phyloP scores from a whole-genome alignment of 37 sponge, comb jelly and placozoan genomes.

The Sycon ciliatum region DNA sequence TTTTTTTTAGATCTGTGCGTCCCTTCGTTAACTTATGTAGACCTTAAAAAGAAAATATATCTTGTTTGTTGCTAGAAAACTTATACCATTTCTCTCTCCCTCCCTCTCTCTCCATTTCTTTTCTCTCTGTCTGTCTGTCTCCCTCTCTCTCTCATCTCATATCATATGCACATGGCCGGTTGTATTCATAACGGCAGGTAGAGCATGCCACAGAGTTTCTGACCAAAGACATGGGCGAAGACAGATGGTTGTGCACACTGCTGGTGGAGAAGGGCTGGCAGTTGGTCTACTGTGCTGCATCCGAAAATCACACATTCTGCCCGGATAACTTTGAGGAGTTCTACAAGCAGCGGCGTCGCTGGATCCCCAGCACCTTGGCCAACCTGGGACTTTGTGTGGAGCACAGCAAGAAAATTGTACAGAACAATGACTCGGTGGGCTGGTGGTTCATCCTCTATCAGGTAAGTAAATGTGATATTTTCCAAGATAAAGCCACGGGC shows the following conservation, averaged over 20 bases:
- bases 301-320: slow-evolving; percentile 67
- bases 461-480: too few species aligned
- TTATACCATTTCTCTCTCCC: too few species aligned
- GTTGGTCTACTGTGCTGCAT: slow-evolving; percentile 68
- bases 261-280: slow-evolving; percentile 71
- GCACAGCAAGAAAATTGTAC: slow-evolving; percentile 29
- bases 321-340: slow-evolving; percentile 72
- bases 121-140: too few species aligned
- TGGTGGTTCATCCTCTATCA: slow-evolving; percentile 66
- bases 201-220: slow-evolving; percentile 63
- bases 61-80: too few species aligned
- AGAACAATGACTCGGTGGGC: slow-evolving; percentile 49
- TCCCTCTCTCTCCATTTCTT: too few species aligned
- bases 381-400: slow-evolving; percentile 53
- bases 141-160: too few species aligned
- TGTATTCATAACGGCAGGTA: too few species aligned
- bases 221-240: slow-evolving; percentile 89
- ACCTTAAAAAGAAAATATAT: too few species aligned
- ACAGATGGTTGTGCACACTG: slow-evolving; percentile 89
- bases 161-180: too few species aligned
- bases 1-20: too few species aligned
- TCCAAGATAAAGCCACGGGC: too few species aligned
- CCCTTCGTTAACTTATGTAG: too few species aligned
- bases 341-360: slow-evolving; percentile 74
- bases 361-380: slow-evolving; percentile 81